Conservation (phyloP, 2,888 invertebrate species). For the Agonopterix heracliana region DNA sequence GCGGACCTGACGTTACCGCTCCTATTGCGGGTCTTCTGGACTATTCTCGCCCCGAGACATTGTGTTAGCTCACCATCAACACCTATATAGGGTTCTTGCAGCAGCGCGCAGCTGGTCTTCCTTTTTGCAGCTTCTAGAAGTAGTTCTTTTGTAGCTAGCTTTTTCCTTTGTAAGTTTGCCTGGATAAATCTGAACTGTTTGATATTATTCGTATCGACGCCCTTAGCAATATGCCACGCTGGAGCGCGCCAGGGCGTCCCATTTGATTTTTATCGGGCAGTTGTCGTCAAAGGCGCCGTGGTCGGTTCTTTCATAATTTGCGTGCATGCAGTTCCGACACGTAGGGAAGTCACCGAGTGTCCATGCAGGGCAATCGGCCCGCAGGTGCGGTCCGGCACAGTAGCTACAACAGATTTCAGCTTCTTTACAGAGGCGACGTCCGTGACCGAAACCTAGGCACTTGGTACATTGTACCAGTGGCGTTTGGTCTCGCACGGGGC, state of each 20-base stretch:
- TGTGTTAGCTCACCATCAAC: too few relatives aligned
- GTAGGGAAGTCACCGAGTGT: not conserved
- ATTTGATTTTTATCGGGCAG: not conserved
- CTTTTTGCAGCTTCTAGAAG: not conserved
- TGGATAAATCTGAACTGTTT: not conserved
- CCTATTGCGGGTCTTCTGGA: too few relatives aligned
- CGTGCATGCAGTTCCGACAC: not conserved
- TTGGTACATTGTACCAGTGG: too few relatives aligned
- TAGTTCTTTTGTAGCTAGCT: not conserved
- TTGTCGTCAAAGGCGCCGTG: not conserved
- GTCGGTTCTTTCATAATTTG: not conserved
- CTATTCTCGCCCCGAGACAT: too few relatives aligned
- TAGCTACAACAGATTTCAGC: not conserved
- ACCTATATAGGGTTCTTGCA: too few relatives aligned
- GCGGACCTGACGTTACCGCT: too few relatives aligned
- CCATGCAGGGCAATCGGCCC: not conserved
- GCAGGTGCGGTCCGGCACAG: not conserved
- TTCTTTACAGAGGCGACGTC: not conserved
- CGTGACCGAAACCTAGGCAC: too few relatives aligned
- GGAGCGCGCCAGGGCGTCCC: conserved; percentile 2
- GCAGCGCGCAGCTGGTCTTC: not conserved
- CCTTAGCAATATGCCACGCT: not conserved
- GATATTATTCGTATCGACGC: not conserved
- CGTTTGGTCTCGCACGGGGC: too few relatives aligned
- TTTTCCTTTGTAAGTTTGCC: too few relatives aligned